A percentile compares a stretch with the other conserved stretches of the same genome.
phyloP scores from a whole-genome alignment of 1,140 invertebrate species.

The Idris sp. region DNA sequence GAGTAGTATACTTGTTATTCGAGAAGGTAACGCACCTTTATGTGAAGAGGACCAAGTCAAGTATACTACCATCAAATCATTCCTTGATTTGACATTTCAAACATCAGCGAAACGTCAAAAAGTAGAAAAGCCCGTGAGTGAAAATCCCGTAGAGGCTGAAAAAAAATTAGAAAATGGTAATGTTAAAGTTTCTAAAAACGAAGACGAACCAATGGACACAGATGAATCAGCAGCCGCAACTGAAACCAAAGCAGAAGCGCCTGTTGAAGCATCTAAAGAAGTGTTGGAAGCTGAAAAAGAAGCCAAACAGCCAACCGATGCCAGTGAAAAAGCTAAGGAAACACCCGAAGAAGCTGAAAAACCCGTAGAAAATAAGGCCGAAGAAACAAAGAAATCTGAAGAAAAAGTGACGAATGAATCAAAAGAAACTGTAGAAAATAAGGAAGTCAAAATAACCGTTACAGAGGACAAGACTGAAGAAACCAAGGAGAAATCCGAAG shows the following conservation, averaged over 20 bases:
- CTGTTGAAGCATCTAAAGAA: conserved; percentile 17
- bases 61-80: conserved; percentile 81
- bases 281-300: conserved; percentile 17
- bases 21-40: conserved; percentile 87
- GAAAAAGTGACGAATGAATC: not conserved
- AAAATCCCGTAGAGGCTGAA: conserved; percentile 42
- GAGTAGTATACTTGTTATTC: conserved; percentile 82
- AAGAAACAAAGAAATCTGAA: too few relatives aligned
- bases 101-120: conserved; percentile 72
- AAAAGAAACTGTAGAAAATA: too few relatives aligned
- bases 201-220: conserved; percentile 69
- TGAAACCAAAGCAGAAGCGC: conserved; percentile 36
- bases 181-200: not conserved
- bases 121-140: conserved; percentile 67
- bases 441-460: not conserved
- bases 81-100: conserved; percentile 77
- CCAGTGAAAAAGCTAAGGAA: not conserved
- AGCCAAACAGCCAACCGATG: conserved; percentile 2
- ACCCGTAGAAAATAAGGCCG: too few relatives aligned
- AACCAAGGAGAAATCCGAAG: conserved; percentile 4
- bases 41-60: conserved; percentile 80
- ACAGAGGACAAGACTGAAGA: conserved; percentile 5
- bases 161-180: conserved; percentile 55
- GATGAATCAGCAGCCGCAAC: conserved; percentile 53
- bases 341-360: too few relatives aligned